Evolutionary conservation across 2,113 vertebrate genomes (phyloP), one percentile per base, ranked within the genome.

Genomic region (Phoxinus phoxinus): DNA sequence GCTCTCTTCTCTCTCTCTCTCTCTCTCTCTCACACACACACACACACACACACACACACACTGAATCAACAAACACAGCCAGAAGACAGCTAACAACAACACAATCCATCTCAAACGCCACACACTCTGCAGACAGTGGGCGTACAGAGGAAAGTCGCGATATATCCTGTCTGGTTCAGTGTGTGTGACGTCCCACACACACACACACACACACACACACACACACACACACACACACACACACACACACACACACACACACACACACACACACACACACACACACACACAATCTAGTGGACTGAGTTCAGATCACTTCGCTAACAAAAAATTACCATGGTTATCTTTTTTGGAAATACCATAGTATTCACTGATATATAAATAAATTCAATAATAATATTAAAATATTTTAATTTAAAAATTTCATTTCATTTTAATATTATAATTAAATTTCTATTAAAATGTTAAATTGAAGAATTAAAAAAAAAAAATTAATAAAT

Each of bases 161-260:
- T 83, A 48, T 56, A 69, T 71, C 41, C 27, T 83, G 48, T 72
- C 12, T 72, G 81, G 32, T 25, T 25, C 23, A 58, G 53, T 80
- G 19, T 63, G 56, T 37, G 56, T 21, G 41, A 27, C 10, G 17
- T 61, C 58, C 3, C 58, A 12, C 58, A n/a, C 7, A 23, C 25
- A 25, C 61, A n/a, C n/a, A 27, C n/a, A 25, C 58, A 5, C 59
- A 27, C 11, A 30, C 61, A 13, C 63, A 67, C 27, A 19, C 27
- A 19, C 63, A 59, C n/a, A 25, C 59, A 25, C 59, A 58, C 21
- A 58, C 58, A 59, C 23, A n/a, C 23, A 23, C 56, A 4, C 58
- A 25, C 9, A 25, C 59, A 11, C 61, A 65, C 59, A 15, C 59
- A 15, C 61, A 56, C 56, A n/a, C 56, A n/a, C 56, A 58, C 21